Conservation (phyloP, 1,140 invertebrate genomes). For the Lanistes nyassanus region DNA sequence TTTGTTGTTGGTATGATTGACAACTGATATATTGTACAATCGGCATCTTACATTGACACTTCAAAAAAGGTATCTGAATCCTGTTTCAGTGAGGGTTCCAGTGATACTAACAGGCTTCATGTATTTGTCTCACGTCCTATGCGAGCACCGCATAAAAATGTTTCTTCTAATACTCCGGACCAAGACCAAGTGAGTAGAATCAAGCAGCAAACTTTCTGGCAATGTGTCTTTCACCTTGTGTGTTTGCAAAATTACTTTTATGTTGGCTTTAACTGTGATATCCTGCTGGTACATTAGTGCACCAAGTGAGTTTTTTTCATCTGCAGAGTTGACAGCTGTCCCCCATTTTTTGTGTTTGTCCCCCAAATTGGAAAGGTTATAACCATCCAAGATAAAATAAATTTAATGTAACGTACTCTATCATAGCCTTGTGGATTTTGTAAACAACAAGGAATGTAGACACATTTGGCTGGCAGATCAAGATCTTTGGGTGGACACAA, state of each 20-base stretch:
- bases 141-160: constrained; percentile 42
- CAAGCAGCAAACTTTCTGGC: neutral
- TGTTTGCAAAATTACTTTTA: too few species aligned
- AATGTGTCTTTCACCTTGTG: too few species aligned
- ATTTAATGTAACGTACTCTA: neutral
- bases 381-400: constrained; percentile 2
- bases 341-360: too few species aligned
- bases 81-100: constrained; percentile 31
- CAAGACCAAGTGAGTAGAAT: constrained; percentile 8
- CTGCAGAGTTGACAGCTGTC: too few species aligned
- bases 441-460: too few species aligned
- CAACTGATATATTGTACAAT: neutral
- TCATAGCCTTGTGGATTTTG: neutral
- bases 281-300: too few species aligned
- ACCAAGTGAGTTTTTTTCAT: too few species aligned
- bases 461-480: too few species aligned
- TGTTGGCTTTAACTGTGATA: too few species aligned
- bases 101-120: constrained; percentile 36
- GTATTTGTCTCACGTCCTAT: constrained; percentile 49
- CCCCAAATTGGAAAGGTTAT: too few species aligned
- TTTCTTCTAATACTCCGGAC: constrained; percentile 40
- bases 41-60: neutral
- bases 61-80: too few species aligned
- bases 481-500: too few species aligned
- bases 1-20: neutral